Base-by-base conservation (phyloP, 2,888 invertebrate genomes). In the Tenthredo notha region DNA sequence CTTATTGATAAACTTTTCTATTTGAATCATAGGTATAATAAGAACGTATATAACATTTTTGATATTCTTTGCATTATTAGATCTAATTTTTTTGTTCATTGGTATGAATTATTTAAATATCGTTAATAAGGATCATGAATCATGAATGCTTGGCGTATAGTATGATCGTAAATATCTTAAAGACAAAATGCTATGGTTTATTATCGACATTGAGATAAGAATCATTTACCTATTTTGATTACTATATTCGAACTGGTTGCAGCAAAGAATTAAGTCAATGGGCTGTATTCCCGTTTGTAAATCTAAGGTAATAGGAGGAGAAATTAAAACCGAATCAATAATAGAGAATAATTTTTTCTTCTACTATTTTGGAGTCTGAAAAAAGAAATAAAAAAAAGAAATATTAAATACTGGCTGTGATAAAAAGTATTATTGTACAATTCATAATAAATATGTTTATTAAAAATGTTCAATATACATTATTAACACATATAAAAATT, bases 351-450 rank as follows among this genome's bases (percentile, higher is more conserved):
- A 18, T 18, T 61, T 37, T 37, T 61, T 58, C 40, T 29, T 7
- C 21, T 40, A 29, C 43, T 40, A 70, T 58, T 80, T 29, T 40
- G 37, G 61, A 61, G 50, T 80, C 33, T 47, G 50, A 37, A 72
- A 40, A 72, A 70, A 72, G 6, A 37, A 72, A 40, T 4, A 33
- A 2, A 33, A 33, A 33, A 33, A 33, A 33, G 4, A 33, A 33
- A 72, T 33, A 29, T 15, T 67, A 61, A 61, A 80, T 47, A 83
- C 83, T 83, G 67, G 83, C 83, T 83, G 83, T 83, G 83, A 83
- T 83, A 50, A 83, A 80, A 47, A 80, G 77, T 80, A 80, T 67
- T 83, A 67, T 67, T 83, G 83, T 83, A 83, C 65, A 70, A 83
- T 83, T 83, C 83, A 47, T 67, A 67, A 83, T 61, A 83, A 67